Base-by-base conservation (phyloP, 2,113 vertebrate species). In the Hemibagrus wyckioides region DNA sequence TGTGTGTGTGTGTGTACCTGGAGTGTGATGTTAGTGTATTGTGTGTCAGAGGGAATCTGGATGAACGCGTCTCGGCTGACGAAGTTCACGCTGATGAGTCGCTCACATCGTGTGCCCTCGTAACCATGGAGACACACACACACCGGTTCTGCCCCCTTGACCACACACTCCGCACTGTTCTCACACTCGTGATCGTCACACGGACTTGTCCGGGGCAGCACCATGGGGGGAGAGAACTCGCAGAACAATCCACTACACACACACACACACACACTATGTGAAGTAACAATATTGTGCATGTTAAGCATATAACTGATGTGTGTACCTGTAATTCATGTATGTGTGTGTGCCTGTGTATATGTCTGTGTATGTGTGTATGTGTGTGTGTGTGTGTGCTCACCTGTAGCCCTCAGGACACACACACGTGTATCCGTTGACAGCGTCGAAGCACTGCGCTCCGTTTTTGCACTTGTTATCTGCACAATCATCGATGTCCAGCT, bases 121-220 rank as follows among this genome's bases (percentile, higher is more conserved):
- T 98, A 99, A 80, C 98, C 97, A 0, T 97, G 96, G 89, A 98
- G 91, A 92, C 98, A 99, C 89, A 98, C 97, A 91, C 98, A 99
- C 81, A 94, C 94, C 0, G 98, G 98, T 84, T 99, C 97, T 4
- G 92, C 94, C 79, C 93, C 96, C 92, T 94, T 94, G 91, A 97
- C 90, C 56, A 99, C 97, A 82, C 98, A 99, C 90, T 99, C 96
- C 0, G 98, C 98, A 84, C 96, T 97, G 1, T 99, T 99, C 87
- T 97, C 96, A 91, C 98, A 99, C 77, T 99, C 98, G 23, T 97
- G 96, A 90, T 99, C 96, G 93, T 99, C 98, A 84, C 98, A 99
- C 4, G 97, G 98, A 87, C 98, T 99, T 88, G 98, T 99, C 57
- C 98, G 96, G 11, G 98, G 98, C 44, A 99, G 94, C 83, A 99